phyloP scores from a whole-genome alignment of 2,113 vertebrate species.

The Argyrosomus japonicus region DNA sequence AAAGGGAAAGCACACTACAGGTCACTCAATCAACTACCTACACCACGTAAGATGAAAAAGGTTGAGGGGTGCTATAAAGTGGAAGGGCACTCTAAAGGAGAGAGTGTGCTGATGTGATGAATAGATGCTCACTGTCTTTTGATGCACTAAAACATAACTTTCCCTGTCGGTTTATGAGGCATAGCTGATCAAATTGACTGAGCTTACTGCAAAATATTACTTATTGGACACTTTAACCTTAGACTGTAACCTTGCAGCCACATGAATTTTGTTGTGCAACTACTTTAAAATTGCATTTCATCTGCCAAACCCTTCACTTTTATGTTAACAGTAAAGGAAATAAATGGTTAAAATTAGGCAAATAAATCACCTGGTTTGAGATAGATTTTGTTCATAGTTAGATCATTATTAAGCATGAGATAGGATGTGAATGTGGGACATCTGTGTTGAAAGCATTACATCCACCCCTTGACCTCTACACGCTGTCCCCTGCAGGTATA shows the following conservation, averaged over 20 bases:
- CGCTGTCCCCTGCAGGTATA: background rate
- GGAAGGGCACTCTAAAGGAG: conserved; percentile 58
- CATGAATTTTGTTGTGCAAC: background rate
- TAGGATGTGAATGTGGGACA: background rate
- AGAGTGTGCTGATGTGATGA: conserved; percentile 38
- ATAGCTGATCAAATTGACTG: conserved; percentile 55
- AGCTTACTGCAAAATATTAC: conserved; percentile 35
- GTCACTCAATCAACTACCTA: conserved; percentile 20
- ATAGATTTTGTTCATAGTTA: too few species aligned
- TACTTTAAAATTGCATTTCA: background rate
- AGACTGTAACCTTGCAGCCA: conserved; percentile 36
- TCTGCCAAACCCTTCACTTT: background rate
- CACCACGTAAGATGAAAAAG: conserved; percentile 21
- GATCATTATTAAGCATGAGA: background rate
- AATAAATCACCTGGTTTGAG: background rate
- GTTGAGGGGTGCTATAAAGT: conserved; percentile 39
- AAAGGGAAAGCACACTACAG: conserved; percentile 28
- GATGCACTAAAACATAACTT: conserved; percentile 54
- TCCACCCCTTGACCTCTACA: background rate
- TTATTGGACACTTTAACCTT: conserved; percentile 48
- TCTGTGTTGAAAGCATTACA: background rate
- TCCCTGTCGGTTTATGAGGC: conserved; percentile 60
- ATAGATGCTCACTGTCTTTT: conserved; percentile 41
- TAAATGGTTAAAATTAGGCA: too few species aligned
- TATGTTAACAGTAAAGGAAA: too few species aligned